phyloP scores from a whole-genome alignment of 2,113 vertebrate species.

The Rousettus leschenaultii region DNA sequence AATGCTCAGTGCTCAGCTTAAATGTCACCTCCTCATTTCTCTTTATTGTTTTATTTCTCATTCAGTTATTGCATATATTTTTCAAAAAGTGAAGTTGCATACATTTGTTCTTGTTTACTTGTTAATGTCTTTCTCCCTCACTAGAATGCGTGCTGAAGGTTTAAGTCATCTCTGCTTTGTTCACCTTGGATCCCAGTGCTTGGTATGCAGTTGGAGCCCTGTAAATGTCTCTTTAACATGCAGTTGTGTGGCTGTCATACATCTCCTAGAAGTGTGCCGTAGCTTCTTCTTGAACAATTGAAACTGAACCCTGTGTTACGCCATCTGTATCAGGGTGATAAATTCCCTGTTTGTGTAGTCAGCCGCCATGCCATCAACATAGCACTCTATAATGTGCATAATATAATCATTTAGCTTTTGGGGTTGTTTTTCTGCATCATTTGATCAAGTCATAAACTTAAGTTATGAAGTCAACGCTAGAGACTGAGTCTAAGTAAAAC shows the following conservation, averaged over 20 bases:
- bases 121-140: not conserved
- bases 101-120: not conserved
- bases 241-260: not conserved
- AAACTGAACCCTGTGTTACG: not conserved
- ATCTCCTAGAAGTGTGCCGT: not conserved
- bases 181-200: not conserved
- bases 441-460: slow-evolving; percentile 77
- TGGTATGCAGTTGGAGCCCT: not conserved
- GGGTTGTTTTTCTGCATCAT: slow-evolving; percentile 68
- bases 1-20: not conserved
- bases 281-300: not conserved
- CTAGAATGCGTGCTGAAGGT: accelerated
- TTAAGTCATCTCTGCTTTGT: not conserved
- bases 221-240: not conserved
- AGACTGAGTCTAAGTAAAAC: slow-evolving; percentile 66
- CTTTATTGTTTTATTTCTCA: not conserved
- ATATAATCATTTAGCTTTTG: slow-evolving; percentile 67
- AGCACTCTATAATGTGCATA: slow-evolving; percentile 59
- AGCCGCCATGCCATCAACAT: slow-evolving; percentile 32
- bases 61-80: not conserved
- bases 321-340: slow-evolving; percentile 35
- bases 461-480: slow-evolving; percentile 76
- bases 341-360: slow-evolving; percentile 67
- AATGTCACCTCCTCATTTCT: not conserved
- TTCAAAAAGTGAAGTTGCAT: not conserved